Evolutionary conservation across 2,797 vertebrate genomes (phyloP), one percentile per base, ranked within the genome.

Genomic region (Streptopelia turtur): DNA sequence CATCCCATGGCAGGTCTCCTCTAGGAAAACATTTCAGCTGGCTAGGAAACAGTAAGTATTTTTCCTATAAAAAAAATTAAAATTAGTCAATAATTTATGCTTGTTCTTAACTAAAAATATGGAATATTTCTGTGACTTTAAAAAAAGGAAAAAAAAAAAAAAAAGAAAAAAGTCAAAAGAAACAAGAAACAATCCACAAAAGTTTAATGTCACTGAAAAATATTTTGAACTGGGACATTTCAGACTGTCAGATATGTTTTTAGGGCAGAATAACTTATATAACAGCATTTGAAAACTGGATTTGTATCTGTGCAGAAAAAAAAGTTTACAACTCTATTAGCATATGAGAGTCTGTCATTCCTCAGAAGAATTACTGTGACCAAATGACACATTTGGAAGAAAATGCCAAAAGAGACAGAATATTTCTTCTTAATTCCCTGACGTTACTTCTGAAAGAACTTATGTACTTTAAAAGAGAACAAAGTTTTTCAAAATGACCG

Each of bases 271-370:
- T 47, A 50, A 10, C 20, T 87, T 80, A 69, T 5, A 37, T 60
- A 89, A 87, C 6, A 74, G 28, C 77, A 78, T 89, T 92, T 89
- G 80, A 60, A 87, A 92, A 83, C 33, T 60, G 74, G 49, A 74
- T 93, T 83, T 87, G 31, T 68, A 71, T 80, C 71, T 87, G 13
- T 52, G 31, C 8, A 83, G 50, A 25, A 30, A 60, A 69, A 85
- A 31, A 35, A 31, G 25, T 82, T 91, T 91, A 31, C 9, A 43
- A 35, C 68, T 80, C 12, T 83, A 18, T 65, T 87, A 68, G 21
- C 10, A n/a, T 39, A 61, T 16, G 2, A 16, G 31, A 43, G n/a
- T 63, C 76, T 39, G 39, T 49, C 53, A 52, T 72, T 93, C 33
- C 53, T 64, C 4, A 0, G 49, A 87, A 87, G 49, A 90, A 85